Evolutionary conservation across 2,797 vertebrate species (phyloP), one percentile per base, ranked within the genome.

Genomic region (Gallinago nigripennis): DNA sequence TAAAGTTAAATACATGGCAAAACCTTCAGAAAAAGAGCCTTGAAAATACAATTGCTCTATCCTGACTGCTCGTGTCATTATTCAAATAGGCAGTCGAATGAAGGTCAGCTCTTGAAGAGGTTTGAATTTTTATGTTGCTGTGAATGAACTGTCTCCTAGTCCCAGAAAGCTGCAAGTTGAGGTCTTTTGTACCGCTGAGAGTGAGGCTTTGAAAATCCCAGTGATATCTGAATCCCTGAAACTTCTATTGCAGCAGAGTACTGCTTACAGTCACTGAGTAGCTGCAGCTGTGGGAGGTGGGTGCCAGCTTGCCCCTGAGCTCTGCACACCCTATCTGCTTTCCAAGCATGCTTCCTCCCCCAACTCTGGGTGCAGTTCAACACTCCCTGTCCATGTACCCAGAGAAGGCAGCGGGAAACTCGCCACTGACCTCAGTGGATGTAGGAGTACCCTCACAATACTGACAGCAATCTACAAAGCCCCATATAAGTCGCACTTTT

Each of bases 31-130:
- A 92, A 71, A 4, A 71, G 63, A 92, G 53, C 53, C 75, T 93
- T 80, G 86, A 82, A 88, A 94, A 68, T 19, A 78, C 50, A 87
- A 65, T 48, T 94, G 33, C 78, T 88, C 68, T 85, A 24, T 77
- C 77, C 63, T 86, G 17, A 78, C 75, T 37, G 21, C 68, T 83
- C 41, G 37, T 82, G 70, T 80, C 37, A 4, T 94, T 94, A 92
- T 92, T 95, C 75, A 85, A 51, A 86, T 68, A 76, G 71, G 58
- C 16, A 82, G 41, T n/a, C 6, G 1, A 87, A 92, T 73, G 83
- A 94, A 89, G 82, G 85, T 88, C 83, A 92, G 35, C 73, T 86
- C 73, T 72, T 84, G 76, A 87, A 84, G 66, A 77, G 37, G 69
- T 82, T 78, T 92, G 86, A 82, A 88, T 90, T 88, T 92, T 90